Evolutionary conservation across 2,888 invertebrate genomes (phyloP), one percentile per base, ranked within the genome.

Genomic region (Ochropleura leucogaster): DNA sequence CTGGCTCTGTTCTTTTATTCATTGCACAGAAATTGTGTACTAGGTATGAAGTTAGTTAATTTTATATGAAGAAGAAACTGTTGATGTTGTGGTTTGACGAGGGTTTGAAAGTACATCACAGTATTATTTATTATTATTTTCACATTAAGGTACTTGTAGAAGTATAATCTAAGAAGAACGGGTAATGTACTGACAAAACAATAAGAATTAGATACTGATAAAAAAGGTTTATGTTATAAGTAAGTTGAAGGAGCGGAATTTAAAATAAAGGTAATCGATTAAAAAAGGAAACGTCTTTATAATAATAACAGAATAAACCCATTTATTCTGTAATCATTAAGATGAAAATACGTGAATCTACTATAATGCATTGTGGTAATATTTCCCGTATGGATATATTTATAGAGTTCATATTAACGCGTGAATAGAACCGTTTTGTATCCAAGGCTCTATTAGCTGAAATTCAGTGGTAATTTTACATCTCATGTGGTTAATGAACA

Each of bases 401-500:
- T 72, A 66, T 46, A 40, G 57, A 83, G 66, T 73, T 69, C 57
- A 73, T 79, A 40, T 66, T 55, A 16, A 69, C 40, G 47, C 12
- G 20, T 12, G 40, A 16, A n/a, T 59, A 57, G 65, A 62, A 47
- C 57, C 67, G 46, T 72, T 67, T 12, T 46, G 64, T 83, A 83
- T 49, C 40, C 57, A 78, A 65, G 65, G 55, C 47, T 83, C n/a
- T 66, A 79, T 68, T 65, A 68, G 60, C 44, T 65, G 55, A 68
- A 65, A 51, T 68, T 68, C 57, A 51, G 72, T 10, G 72, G 73
- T 83, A 83, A 80, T 79, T 62, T 80, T 69, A 80, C 74, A 68
- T 67, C 44, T 59, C 68, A 73, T 69, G 79, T 57, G 80, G 68
- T 62, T 60, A 72, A 83, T 79, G 68, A 83, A 73, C 73, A 83